A percentile compares a stretch with the other conserved stretches of the same genome.
These are phyloP conservation scores for Siniperca knerii DNA, from an alignment of 2,113 vertebrate genomes.

Conservation along the genomic window DNA sequence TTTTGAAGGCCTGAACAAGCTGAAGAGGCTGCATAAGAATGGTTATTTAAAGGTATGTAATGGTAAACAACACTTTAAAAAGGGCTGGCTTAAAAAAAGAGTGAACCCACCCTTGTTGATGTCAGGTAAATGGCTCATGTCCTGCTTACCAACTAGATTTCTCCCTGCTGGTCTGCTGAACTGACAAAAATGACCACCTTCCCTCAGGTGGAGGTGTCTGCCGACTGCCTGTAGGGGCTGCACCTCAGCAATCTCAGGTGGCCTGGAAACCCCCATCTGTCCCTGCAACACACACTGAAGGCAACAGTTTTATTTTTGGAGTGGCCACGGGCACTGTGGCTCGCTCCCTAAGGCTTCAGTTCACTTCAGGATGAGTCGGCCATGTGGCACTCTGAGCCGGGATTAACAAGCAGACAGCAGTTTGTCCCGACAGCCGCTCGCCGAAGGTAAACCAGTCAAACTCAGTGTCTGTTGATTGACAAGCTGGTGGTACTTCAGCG, in stretches of 20 bases:
- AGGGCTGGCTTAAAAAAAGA: neutral
- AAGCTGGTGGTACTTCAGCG: slow-evolving; percentile 49
- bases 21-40: neutral
- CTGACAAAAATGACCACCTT: neutral
- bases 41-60: neutral
- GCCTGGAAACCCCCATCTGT: slow-evolving; percentile 75
- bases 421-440: slow-evolving; percentile 65
- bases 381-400: slow-evolving; percentile 74
- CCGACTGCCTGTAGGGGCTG: slow-evolving; percentile 68
- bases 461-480: slow-evolving; percentile 72
- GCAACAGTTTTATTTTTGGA: slow-evolving; percentile 89
- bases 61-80: neutral
- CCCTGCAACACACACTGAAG: slow-evolving; percentile 73
- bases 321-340: slow-evolving; percentile 63
- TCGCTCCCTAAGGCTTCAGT: slow-evolving; percentile 72
- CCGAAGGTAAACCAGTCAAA: slow-evolving; percentile 85
- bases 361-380: slow-evolving; percentile 75
- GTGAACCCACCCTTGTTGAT: neutral
- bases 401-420: slow-evolving; percentile 80
- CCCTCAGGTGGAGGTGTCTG: slow-evolving; percentile 59
- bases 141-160: neutral
- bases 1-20: neutral
- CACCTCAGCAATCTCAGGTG: slow-evolving; percentile 76
- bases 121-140: neutral
- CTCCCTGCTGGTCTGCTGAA: neutral